A percentile compares a stretch with the other conserved stretches of the same genome.
These are phyloP conservation scores for Sarcophaga peregrina DNA, from an alignment of 1,140 invertebrate genomes.

Conservation along the genomic window DNA sequence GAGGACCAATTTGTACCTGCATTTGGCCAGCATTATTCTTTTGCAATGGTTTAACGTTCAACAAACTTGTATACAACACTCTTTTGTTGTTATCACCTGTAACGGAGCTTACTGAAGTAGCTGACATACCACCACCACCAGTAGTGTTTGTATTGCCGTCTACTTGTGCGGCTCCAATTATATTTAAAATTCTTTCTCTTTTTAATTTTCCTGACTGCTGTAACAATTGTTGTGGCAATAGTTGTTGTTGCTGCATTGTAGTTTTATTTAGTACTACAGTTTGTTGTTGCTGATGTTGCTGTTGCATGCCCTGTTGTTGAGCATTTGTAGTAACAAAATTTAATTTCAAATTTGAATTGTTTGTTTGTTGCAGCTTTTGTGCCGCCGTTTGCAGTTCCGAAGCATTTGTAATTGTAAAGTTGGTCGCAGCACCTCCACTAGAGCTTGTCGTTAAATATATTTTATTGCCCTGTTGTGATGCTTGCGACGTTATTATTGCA, in stretches of 20 bases:
- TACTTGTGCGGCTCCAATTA: constrained; percentile 44
- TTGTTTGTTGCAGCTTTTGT: constrained; percentile 44
- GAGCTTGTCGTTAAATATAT: constrained; percentile 62
- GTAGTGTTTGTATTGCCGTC: constrained; percentile 9
- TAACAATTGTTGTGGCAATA: constrained; percentile 42
- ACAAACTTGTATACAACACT: constrained; percentile 61
- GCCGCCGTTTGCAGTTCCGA: constrained; percentile 57
- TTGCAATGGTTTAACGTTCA: constrained; percentile 62
- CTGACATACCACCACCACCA: not conserved
- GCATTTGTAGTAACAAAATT: constrained; percentile 58
- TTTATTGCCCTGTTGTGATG: constrained; percentile 56
- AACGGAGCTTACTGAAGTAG: constrained; percentile 27
- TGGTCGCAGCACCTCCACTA: constrained; percentile 48
- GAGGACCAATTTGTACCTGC: constrained; percentile 61
- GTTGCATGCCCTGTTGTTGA: constrained; percentile 43
- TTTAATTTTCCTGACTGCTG: constrained; percentile 55
- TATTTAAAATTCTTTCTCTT: constrained; percentile 52
- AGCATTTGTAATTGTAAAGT: constrained; percentile 61
- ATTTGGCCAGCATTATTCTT: constrained; percentile 64
- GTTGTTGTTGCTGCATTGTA: constrained; percentile 50
- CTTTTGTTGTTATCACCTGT: constrained; percentile 54
- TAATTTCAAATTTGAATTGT: constrained; percentile 57
- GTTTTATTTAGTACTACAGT: constrained; percentile 60
- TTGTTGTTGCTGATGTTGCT: constrained; percentile 52
- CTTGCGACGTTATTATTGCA: constrained; percentile 60